Percentiles rank a stretch among this genome's conserved stretches.
These are phyloP conservation scores for Rhamphomyia laevipes DNA, from an alignment of 2,888 invertebrate species.

Conservation along the genomic window DNA sequence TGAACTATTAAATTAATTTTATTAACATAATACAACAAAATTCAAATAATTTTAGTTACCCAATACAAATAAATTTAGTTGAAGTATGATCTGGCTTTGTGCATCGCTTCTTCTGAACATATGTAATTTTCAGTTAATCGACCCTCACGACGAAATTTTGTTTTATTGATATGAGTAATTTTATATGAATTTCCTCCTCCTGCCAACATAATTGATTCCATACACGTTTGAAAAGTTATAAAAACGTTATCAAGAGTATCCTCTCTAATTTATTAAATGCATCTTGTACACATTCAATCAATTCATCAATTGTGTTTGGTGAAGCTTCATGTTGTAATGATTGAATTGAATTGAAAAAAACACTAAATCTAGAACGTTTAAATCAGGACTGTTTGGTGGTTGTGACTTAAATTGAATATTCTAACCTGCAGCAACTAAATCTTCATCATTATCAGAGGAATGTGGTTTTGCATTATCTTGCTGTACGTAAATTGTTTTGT, in stretches of 20 bases:
- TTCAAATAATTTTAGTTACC: too few relatives aligned
- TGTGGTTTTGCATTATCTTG: constrained; percentile 1
- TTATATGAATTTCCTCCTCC: neutral
- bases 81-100: too few relatives aligned
- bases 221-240: neutral
- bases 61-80: too few relatives aligned
- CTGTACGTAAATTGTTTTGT: constrained; percentile 1
- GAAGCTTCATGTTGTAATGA: neutral
- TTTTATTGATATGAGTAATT: neutral
- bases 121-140: neutral
- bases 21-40: too few relatives aligned
- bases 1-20: too few relatives aligned
- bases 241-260: neutral
- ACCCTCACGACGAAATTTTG: neutral
- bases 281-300: neutral
- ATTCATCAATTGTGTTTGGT: neutral
- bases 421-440: neutral
- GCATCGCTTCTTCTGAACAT: neutral
- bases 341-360: constrained; percentile 1
- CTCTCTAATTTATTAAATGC: neutral
- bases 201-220: neutral
- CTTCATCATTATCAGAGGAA: neutral
- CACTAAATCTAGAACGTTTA: constrained; percentile 1
- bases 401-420: constrained; percentile 1
- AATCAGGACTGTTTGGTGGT: constrained; percentile 2